Evolutionary conservation across 2,113 vertebrate species (phyloP).

Genomic region (Erythrolamprus reginae): DNA sequence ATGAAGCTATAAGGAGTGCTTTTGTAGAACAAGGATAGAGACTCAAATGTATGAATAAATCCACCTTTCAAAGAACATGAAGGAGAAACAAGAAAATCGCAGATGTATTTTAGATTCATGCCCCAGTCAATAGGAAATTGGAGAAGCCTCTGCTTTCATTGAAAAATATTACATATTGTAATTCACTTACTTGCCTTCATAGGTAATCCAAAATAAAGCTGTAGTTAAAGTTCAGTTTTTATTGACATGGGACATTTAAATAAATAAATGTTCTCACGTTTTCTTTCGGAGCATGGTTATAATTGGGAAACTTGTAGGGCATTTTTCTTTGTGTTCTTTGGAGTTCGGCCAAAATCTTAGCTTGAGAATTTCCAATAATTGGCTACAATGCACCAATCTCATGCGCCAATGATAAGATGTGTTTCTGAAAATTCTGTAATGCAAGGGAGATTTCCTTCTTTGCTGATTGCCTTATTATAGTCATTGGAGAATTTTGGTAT

Average conservation of each 20-base stretch:
- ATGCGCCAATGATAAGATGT: not conserved
- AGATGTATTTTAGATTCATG: constrained; percentile 62
- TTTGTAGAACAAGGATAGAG: constrained; percentile 65
- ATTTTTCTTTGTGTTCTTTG: not conserved
- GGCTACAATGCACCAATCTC: too few relatives aligned
- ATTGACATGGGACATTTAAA: constrained; percentile 20
- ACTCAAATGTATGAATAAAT: constrained; percentile 63
- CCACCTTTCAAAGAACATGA: constrained; percentile 62
- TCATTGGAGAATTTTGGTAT: too few relatives aligned
- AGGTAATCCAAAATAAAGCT: constrained; percentile 43
- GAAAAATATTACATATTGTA: constrained; percentile 53
- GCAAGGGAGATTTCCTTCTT: not conserved
- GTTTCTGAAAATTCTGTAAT: too few relatives aligned
- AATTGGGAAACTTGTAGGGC: not conserved
- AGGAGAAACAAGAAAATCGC: constrained; percentile 57
- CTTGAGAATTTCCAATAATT: not conserved
- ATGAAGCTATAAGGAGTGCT: constrained; percentile 63
- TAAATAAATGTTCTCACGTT: not conserved
- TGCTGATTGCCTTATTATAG: not conserved
- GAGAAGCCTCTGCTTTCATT: constrained; percentile 58
- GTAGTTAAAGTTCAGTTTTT: constrained; percentile 35
- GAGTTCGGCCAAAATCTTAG: not conserved
- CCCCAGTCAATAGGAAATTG: constrained; percentile 62
- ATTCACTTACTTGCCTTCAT: constrained; percentile 55
- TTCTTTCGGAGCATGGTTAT: not conserved